Base-by-base conservation (phyloP, 2,113 vertebrate genomes). In the Peromyscus californicus region DNA sequence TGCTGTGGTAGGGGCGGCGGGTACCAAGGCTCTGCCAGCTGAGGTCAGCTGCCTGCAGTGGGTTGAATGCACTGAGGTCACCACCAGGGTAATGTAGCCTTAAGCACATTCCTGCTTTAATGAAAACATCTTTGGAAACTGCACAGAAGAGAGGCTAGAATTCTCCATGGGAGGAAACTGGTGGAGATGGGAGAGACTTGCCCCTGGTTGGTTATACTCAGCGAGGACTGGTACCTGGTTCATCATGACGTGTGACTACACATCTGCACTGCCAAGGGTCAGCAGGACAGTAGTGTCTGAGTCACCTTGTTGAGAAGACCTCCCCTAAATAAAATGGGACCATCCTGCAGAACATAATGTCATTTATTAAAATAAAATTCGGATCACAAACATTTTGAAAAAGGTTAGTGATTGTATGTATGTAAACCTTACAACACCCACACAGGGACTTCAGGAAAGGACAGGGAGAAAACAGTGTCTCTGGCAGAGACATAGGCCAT, bases 381-480 rank as follows among this genome's bases (percentile, higher is more conserved):
- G 0, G 51, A 95, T 86, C 0, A 67, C 3, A 17, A 42, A 67
- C 0, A 57, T 67, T 86, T 86, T 74, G 3, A 36, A 85, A 85
- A 93, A 88, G 21, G 26, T n/a, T 33, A 86, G 82, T 39, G 29
- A 93, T 65, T 6, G 1, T 88, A 59, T 3, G 4, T 86, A 59
- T 3, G 3, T 86, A 59, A 1, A 3, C 11, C 6, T 65, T 12
- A 1, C 65, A 54, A 74, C 54, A 45, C 70, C 31, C 29, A 69
- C 7, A 39, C 4, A 39, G 51, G 12, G 33, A 69, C 8, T 24
- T 90, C 45, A 0, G 5, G 21, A 9, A 74, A 33, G 13, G 0
- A 7, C 1, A 5, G 42, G 17, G 17, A 6, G 87, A 39, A 15
- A 39, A 72, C 61, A 15, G 26, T 42, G 9, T 0, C 29, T 17